Conservation (phyloP, 2,113 vertebrate genomes). For the Alligator sinensis region DNA sequence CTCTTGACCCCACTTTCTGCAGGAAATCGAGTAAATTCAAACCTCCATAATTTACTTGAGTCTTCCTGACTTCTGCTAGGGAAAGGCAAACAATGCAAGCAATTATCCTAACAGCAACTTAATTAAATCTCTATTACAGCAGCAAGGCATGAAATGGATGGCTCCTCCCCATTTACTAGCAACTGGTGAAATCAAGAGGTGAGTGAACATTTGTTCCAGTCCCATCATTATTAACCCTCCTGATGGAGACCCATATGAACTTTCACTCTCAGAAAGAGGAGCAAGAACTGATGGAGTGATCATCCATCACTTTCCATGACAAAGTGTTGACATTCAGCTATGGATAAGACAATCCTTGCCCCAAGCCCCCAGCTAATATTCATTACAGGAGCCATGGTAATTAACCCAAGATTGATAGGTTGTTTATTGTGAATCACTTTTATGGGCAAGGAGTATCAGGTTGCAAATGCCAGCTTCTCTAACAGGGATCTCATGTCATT, state of each 20-base stretch:
- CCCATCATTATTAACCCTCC: background rate
- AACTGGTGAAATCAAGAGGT: background rate
- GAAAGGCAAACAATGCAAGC: conserved; percentile 76
- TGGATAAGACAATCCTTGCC: conserved; percentile 12
- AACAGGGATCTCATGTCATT: background rate
- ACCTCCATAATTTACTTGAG: conserved; percentile 82
- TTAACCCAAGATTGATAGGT: conserved; percentile 46
- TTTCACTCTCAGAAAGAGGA: conserved; percentile 21
- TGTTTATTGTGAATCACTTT: conserved; percentile 51
- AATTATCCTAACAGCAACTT: conserved; percentile 75
- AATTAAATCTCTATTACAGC: conserved; percentile 73
- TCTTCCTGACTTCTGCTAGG: conserved; percentile 75
- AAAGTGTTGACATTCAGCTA: conserved; percentile 32
- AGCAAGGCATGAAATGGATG: conserved; percentile 65
- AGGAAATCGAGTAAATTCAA: conserved; percentile 84
- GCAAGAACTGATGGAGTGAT: background rate
- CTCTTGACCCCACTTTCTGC: conserved; percentile 85
- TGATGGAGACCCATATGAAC: background rate
- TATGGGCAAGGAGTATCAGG: conserved; percentile 25
- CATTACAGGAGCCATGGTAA: conserved; percentile 21
- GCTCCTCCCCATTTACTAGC: conserved; percentile 14
- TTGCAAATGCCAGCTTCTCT: conserved; percentile 21
- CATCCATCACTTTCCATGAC: conserved; percentile 38
- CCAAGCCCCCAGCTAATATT: background rate
- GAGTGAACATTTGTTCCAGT: background rate